phyloP scores from a whole-genome alignment of 2,113 vertebrate genomes.

The Chionodraco myersi region DNA sequence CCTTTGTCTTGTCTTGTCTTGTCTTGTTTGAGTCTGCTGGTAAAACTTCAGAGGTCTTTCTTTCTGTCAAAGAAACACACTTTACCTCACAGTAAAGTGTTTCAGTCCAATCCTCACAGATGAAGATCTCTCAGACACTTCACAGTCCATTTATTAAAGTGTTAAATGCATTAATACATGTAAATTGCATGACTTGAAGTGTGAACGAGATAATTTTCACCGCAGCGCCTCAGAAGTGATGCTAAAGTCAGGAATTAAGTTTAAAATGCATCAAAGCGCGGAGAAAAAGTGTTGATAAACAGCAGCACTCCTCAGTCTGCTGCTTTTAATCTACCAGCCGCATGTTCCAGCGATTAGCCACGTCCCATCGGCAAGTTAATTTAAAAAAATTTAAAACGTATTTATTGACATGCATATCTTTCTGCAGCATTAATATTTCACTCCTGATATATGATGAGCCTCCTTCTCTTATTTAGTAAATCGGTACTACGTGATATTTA shows the following conservation, averaged over 20 bases:
- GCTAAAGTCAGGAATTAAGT: constrained; percentile 43
- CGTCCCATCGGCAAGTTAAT: constrained; percentile 13
- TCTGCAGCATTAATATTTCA: constrained; percentile 23
- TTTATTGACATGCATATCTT: constrained; percentile 30
- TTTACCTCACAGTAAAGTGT: not conserved
- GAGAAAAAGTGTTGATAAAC: constrained; percentile 40
- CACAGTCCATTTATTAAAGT: constrained; percentile 54
- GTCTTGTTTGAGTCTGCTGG: constrained; percentile 20
- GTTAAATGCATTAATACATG: constrained; percentile 52
- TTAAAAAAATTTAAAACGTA: constrained; percentile 9
- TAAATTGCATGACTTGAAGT: constrained; percentile 63
- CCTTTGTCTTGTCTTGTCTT: not conserved
- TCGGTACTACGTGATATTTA: not conserved
- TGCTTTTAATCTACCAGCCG: constrained; percentile 41
- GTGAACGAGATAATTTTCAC: constrained; percentile 59
- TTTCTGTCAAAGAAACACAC: not conserved
- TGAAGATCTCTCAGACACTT: constrained; percentile 46
- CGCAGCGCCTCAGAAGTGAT: constrained; percentile 28
- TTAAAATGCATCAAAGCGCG: constrained; percentile 34
- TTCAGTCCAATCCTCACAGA: constrained; percentile 25
- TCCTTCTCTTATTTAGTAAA: not conserved
- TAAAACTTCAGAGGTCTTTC: constrained; percentile 18
- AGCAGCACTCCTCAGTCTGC: constrained; percentile 8
- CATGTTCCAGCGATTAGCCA: constrained; percentile 48
- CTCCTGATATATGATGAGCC: not conserved